phyloP scores from a whole-genome alignment of 2,113 vertebrate genomes.

The Bubo scandiacus region DNA sequence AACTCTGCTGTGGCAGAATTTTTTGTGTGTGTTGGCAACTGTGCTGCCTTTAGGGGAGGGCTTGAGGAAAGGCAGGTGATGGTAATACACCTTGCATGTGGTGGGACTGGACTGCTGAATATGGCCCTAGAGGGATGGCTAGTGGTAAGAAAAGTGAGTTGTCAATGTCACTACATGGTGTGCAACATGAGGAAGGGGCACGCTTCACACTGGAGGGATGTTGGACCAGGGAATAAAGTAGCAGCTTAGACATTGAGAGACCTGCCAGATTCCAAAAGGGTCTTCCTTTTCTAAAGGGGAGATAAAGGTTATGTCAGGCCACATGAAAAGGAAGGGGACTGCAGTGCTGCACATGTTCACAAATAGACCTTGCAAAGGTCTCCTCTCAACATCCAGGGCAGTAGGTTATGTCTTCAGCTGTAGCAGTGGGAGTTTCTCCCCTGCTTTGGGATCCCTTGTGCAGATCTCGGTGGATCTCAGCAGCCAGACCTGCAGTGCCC shows the following conservation, averaged over 20 bases:
- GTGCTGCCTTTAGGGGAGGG: not conserved
- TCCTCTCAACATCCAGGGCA: not conserved
- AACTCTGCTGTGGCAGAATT: not conserved
- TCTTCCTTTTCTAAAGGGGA: not conserved
- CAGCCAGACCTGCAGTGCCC: not conserved
- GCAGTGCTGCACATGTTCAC: not conserved
- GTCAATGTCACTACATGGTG: accelerated
- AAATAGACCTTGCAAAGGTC: not conserved
- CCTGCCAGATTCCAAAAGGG: not conserved
- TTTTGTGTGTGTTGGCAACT: not conserved
- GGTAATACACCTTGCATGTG: not conserved
- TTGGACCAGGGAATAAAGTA: not conserved
- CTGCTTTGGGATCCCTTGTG: not conserved
- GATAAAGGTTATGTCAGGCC: not conserved
- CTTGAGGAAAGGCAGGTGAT: not conserved
- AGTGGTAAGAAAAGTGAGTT: not conserved
- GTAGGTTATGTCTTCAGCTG: not conserved
- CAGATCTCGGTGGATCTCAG: not conserved
- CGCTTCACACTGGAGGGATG: not conserved
- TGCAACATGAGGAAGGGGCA: accelerated
- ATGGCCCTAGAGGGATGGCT: not conserved
- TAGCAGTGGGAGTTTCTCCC: not conserved
- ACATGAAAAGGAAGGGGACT: not conserved
- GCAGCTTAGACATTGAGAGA: not conserved
- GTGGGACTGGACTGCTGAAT: not conserved